Evolutionary conservation across 2,113 vertebrate genomes (phyloP), one percentile per base, ranked within the genome.

Genomic region (Tragelaphus buxtoni): DNA sequence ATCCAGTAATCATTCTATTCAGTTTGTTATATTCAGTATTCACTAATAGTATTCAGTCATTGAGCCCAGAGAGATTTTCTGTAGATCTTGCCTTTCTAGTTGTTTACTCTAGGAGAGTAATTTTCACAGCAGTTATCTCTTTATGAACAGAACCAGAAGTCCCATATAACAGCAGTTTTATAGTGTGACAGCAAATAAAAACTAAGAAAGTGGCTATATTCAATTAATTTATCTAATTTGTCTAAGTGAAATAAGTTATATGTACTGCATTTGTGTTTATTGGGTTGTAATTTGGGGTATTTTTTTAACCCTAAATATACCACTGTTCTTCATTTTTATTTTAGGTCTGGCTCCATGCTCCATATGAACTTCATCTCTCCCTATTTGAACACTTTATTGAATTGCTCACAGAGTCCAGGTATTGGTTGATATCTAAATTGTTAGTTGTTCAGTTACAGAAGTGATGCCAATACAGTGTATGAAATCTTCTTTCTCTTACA

Each of bases 331-430:
- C 98, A 24, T 84, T 76, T 98, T 45, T 96, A 1, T 98, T 98
- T 83, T 98, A 99, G 99, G 99, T 99, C 60, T 99, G 99, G 99
- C 99, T 99, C 80, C 99, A 99, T 47, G 99, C 99, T 22, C 99
- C 99, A 0, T 99, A 99, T 80, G 99, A 99, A 90, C 99, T 99
- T 97, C 99, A 99, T 96, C 99, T 99, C 95, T 99, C 99, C 5
- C 98, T 99, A 76, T 99, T 99, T 97, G 99, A 99, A 93, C 99
- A 99, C 97, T 99, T 99, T 97, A 99, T 99, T 32, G 99, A 99
- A 92, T 99, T 99, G 93, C 99, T 99, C 86, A 99, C 99, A 5
- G 99, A 99, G 97, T 99, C 99, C 85, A 99, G 99, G 99, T 99
- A 99, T 95, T 96, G 97, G 20, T 72, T 3, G 2, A 5, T 72